Conservation (phyloP, 2,113 vertebrate genomes). For the Diadophis punctatus region DNA sequence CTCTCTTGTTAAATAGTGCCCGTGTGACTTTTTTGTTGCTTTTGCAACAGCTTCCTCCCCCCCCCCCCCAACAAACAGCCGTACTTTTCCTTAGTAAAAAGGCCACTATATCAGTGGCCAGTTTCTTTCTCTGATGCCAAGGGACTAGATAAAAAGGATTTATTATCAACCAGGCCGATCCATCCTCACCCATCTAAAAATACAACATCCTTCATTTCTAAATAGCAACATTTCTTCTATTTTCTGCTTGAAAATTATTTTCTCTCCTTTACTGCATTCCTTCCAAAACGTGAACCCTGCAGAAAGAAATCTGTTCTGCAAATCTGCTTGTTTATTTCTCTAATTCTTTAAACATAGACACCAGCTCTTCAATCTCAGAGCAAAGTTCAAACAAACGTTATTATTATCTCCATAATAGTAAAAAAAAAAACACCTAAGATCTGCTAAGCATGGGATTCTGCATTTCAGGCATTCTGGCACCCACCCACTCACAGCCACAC, state of each 20-base stretch:
- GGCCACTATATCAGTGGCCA: not conserved
- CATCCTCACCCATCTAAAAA: not conserved
- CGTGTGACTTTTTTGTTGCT: not conserved
- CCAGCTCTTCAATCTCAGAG: rapidly evolving
- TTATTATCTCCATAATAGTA: not conserved
- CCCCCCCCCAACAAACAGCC: not conserved
- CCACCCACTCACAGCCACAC: not conserved
- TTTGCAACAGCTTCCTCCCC: not conserved
- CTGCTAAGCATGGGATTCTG: not conserved
- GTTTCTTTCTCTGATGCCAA: not conserved
- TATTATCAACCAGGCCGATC: not conserved
- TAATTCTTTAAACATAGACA: rapidly evolving
- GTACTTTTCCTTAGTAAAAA: not conserved
- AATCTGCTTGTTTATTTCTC: not conserved
- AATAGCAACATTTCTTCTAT: not conserved
- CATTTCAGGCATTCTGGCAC: not conserved
- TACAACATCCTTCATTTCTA: not conserved
- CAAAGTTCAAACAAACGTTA: not conserved
- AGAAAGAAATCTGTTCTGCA: not conserved
- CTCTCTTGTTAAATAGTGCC: not conserved
- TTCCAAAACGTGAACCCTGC: not conserved
- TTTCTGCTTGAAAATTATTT: not conserved
- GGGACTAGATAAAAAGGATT: not conserved
- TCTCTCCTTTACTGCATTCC: not conserved
- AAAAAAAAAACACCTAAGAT: not conserved